Conservation (phyloP, 2,888 invertebrate genomes). For the Maniola hyperantus region DNA sequence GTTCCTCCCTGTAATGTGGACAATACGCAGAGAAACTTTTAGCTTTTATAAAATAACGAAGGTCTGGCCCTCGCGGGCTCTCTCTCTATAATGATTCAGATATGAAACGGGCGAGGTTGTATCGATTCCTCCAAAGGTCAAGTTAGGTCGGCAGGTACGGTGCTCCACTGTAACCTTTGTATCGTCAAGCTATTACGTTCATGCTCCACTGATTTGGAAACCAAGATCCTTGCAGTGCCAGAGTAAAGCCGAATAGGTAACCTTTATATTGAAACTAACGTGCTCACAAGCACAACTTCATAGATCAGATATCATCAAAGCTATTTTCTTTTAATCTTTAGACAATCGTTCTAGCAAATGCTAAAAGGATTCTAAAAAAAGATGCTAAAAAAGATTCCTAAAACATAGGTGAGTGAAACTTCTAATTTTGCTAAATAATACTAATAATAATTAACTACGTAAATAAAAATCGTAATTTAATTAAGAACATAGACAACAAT, state of each 20-base stretch:
- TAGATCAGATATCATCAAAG: constrained; percentile 5
- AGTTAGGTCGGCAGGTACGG: constrained; percentile 34
- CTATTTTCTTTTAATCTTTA: background rate
- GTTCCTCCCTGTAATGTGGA: too few relatives aligned
- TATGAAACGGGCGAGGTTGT: constrained; percentile 15
- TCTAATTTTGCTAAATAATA: background rate
- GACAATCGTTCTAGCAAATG: too few relatives aligned
- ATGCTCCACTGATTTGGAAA: constrained; percentile 63
- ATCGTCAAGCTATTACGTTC: constrained; percentile 46
- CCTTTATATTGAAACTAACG: constrained; percentile 1
- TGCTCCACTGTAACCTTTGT: constrained; percentile 41
- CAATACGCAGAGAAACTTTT: too few relatives aligned
- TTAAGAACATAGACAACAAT: too few relatives aligned
- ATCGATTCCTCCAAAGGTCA: constrained; percentile 51
- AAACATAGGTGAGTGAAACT: background rate
- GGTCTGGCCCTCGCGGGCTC: too few relatives aligned
- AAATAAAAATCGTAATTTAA: too few relatives aligned
- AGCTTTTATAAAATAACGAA: too few relatives aligned
- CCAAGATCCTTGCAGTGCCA: constrained; percentile 30
- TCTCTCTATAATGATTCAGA: constrained; percentile 2
- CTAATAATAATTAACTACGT: too few relatives aligned
- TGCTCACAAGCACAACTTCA: background rate
- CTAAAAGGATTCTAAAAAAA: too few relatives aligned
- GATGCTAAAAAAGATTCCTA: too few relatives aligned
- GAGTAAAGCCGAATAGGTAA: constrained; percentile 8